Conservation (phyloP, 2,113 vertebrate genomes). For the Anhinga anhinga region DNA sequence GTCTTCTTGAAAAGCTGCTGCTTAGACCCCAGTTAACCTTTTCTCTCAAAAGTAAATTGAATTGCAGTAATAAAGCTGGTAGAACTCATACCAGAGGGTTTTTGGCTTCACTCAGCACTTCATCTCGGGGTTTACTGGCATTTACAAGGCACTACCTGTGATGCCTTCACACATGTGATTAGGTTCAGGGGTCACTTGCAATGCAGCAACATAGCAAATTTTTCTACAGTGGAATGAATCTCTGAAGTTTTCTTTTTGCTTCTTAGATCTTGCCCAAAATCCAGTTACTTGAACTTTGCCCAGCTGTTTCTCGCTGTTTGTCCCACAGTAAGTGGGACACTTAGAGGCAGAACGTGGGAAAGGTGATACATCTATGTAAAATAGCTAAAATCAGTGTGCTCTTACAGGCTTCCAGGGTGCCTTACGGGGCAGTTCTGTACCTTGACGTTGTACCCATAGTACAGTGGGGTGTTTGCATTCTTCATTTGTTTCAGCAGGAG, state of each 20-base stretch:
- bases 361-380: background rate
- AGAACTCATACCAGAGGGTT: background rate
- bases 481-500: background rate
- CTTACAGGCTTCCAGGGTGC: background rate
- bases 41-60: constrained; percentile 16
- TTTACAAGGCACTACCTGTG: background rate
- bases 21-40: constrained; percentile 18
- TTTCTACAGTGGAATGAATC: background rate
- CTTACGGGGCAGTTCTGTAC: background rate
- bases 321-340: background rate
- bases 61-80: constrained; percentile 19
- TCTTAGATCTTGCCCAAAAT: background rate
- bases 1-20: background rate
- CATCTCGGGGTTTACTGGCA: background rate
- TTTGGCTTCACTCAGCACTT: constrained; percentile 13
- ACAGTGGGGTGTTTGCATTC: background rate
- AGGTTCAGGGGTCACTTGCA: background rate
- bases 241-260: background rate
- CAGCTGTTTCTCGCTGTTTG: background rate
- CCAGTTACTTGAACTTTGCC: background rate
- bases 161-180: background rate
- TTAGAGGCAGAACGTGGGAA: background rate
- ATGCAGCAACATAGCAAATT: background rate
- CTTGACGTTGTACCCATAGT: background rate
- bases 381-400: background rate